These are phyloP conservation scores for Halisarca cf. caerulea DNA, from an alignment of 37 sponge, comb jelly and placozoan species.

Conservation along the genomic window DNA sequence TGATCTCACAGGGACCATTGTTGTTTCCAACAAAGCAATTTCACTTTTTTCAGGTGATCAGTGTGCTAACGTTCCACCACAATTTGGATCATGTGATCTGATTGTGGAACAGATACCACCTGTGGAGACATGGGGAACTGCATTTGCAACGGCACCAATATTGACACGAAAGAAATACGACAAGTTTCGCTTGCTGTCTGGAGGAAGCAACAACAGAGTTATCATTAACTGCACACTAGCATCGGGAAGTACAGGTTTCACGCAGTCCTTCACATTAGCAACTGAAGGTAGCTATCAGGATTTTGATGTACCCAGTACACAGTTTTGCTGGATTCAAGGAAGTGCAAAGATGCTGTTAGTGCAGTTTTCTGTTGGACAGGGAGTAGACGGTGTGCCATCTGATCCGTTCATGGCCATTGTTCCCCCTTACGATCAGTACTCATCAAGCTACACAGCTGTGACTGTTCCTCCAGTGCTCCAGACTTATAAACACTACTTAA, in stretches of 20 bases:
- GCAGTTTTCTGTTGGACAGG: conserved; percentile 44
- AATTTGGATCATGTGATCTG: conserved; percentile 50
- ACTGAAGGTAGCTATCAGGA: conserved; percentile 31
- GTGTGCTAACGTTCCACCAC: conserved; percentile 30
- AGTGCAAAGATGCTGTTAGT: conserved; percentile 32
- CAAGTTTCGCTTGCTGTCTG: conserved; percentile 32
- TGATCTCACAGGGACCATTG: conserved; percentile 42
- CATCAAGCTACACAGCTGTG: neutral
- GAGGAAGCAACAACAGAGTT: conserved; percentile 30
- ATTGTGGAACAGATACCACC: conserved; percentile 61
- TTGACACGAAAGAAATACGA: conserved; percentile 15
- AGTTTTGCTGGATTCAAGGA: conserved; percentile 48
- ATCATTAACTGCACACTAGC: conserved; percentile 17
- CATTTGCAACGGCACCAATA: conserved; percentile 46
- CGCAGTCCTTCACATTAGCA: neutral
- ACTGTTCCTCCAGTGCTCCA: neutral
- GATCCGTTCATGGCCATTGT: conserved; percentile 72
- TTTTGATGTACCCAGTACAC: neutral
- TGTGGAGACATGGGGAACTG: conserved; percentile 57
- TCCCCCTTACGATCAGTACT: conserved; percentile 3
- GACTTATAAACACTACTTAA: neutral
- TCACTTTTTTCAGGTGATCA: conserved; percentile 33
- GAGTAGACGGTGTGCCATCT: neutral
- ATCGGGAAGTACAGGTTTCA: neutral
- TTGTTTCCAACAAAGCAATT: conserved; percentile 49